These are phyloP conservation scores for Rhopilema esculentum DNA, from an alignment of 30 jellyfish, hydroid and myxozoan genomes.

Conservation along the genomic window DNA sequence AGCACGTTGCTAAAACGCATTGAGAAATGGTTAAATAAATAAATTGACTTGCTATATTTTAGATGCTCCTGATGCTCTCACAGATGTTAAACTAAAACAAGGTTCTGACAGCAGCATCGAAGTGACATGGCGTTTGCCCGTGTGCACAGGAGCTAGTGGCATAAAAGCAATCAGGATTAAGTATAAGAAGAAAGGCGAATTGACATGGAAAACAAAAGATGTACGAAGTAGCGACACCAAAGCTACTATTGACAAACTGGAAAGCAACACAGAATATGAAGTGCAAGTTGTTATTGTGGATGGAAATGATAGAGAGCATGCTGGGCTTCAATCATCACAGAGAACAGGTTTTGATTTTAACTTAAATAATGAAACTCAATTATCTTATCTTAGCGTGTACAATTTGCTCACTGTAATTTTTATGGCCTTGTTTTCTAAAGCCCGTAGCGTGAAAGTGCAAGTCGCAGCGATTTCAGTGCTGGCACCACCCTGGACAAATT, in stretches of 20 bases:
- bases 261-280: neutral
- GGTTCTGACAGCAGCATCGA: neutral
- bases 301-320: neutral
- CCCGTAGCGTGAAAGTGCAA: no score
- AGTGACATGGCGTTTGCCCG: slow-evolving; percentile 42
- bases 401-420: no score
- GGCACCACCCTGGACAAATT: no score
- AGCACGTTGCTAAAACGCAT: no score
- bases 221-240: neutral
- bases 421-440: no score
- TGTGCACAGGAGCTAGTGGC: slow-evolving; percentile 2
- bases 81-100: neutral
- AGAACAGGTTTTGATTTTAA: neutral
- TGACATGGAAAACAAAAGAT: slow-evolving; percentile 15
- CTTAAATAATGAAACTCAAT: no score
- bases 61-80: slow-evolving; percentile 12
- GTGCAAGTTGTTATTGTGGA: slow-evolving; percentile 22
- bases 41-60: no score
- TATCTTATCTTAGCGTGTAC: no score
- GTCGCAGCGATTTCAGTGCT: no score
- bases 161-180: slow-evolving; percentile 6
- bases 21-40: no score
- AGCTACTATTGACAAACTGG: slow-evolving; percentile 2
- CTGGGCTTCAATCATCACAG: neutral
- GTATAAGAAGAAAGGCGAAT: slow-evolving; percentile 23